These are phyloP conservation scores for Apolygus lucorum DNA, from an alignment of 1,140 invertebrate genomes.

Conservation along the genomic window DNA sequence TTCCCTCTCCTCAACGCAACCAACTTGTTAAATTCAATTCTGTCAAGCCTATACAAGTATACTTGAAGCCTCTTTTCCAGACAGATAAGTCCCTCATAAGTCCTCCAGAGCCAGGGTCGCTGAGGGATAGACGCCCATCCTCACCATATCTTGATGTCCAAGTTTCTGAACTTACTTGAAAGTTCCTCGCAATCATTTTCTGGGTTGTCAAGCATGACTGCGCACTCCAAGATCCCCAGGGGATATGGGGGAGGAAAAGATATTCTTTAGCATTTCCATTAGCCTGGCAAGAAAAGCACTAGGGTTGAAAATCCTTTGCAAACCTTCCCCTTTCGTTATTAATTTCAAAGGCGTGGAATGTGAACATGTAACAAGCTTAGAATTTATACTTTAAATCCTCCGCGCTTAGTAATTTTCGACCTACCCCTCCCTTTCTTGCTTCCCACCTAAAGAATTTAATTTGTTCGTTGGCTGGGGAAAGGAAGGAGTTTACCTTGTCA, in stretches of 20 bases:
- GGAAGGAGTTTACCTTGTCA: not conserved
- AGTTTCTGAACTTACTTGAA: conserved; percentile 4
- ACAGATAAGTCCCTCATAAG: conserved; percentile 6
- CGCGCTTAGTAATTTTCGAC: not conserved
- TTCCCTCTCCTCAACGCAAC: not conserved
- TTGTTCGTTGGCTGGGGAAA: not conserved
- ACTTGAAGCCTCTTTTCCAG: not conserved
- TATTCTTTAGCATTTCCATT: conserved; percentile 17
- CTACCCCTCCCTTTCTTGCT: not conserved
- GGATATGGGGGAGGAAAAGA: not conserved
- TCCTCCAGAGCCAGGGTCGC: not conserved
- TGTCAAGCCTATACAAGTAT: not conserved
- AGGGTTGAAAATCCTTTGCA: not conserved
- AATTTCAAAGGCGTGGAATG: conserved; percentile 4
- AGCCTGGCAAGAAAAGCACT: conserved; percentile 4
- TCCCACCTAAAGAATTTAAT: not conserved
- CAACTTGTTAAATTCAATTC: conserved; percentile 1
- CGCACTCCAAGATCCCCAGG: not conserved
- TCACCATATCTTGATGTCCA: conserved; percentile 13
- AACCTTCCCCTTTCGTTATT: conserved; percentile 14
- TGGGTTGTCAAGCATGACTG: conserved; percentile 15
- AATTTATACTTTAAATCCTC: conserved; percentile 2
- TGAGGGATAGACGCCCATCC: not conserved
- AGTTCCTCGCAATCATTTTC: conserved; percentile 15
- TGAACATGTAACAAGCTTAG: conserved; percentile 1